Evolutionary conservation across 2,888 invertebrate species (phyloP), one percentile per base, ranked within the genome.

Genomic region (Andrena praecox): DNA sequence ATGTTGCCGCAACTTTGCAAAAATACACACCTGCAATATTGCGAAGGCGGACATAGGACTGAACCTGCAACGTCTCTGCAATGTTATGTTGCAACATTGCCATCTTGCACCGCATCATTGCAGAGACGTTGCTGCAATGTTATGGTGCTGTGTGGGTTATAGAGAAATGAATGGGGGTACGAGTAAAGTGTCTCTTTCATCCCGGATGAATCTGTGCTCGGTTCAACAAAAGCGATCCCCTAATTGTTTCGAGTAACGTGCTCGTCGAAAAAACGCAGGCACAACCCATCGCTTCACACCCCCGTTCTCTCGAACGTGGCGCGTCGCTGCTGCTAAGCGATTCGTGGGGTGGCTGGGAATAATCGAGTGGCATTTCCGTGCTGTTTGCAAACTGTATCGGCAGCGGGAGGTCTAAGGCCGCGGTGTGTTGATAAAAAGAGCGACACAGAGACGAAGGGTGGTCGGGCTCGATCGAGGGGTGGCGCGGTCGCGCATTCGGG

Each of bases 341-440:
- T 72, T 81, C 75, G 73, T 60, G 75, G 67, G 75, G 67, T 74
- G 73, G 78, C 63, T 75, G 69, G 78, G 76, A 81, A 88, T 89
- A 86, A 91, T 91, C 89, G 91, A 92, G 91, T 91, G 91, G 89
- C 87, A 90, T 91, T 91, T 92, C 92, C 89, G 86, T 87, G 89
- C 89, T 91, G 89, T 92, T 91, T 92, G 89, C 91, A 90, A 91
- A 91, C 89, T 90, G 86, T 90, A 88, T 90, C 89, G 85, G 71
- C 86, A 82, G 76, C 75, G 84, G 82, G 87, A 80, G 77, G 79
- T 85, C 80, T 52, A 78, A 82, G 72, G 48, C 73, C 68, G 48
- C 63, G 62, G 27, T 56, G 54, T 54, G 62, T 50, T 73, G 82
- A 56, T 76, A 60, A 67, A 77, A 72, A 60, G 71, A 62, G 63